Evolutionary conservation across 2,888 invertebrate species (phyloP).

Genomic region (Drosophila dives): DNA sequence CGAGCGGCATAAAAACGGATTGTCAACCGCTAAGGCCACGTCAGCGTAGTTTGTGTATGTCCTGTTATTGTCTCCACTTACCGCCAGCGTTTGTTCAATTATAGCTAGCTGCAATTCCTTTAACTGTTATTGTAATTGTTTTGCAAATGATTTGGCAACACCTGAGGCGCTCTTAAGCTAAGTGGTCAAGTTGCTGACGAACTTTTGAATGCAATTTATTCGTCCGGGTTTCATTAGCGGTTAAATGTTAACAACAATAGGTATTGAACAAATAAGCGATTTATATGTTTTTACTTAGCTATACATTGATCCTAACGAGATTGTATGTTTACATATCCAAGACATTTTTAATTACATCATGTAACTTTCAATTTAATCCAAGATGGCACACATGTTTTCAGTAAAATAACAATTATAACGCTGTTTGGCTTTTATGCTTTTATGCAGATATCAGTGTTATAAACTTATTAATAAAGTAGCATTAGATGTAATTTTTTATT

Average conservation of each 20-base stretch:
- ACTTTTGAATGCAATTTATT: slow-evolving; percentile 9
- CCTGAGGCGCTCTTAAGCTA: neutral
- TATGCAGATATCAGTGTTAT: neutral
- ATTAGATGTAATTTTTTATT: neutral
- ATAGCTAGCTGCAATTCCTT: slow-evolving; percentile 43
- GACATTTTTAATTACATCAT: neutral
- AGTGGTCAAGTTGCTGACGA: neutral
- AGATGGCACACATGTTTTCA: neutral
- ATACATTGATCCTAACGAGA: neutral
- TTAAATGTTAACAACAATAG: slow-evolving; percentile 5
- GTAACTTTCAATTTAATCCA: neutral
- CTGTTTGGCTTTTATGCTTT: neutral
- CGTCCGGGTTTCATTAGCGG: slow-evolving; percentile 2
- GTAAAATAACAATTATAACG: neutral
- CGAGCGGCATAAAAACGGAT: slow-evolving; percentile 19
- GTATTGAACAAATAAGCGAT: neutral
- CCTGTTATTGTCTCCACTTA: slow-evolving; percentile 9
- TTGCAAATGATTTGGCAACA: slow-evolving; percentile 13
- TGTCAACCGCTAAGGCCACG: slow-evolving; percentile 65
- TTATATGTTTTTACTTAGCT: neutral
- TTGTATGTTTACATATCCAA: neutral
- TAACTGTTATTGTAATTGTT: slow-evolving; percentile 28
- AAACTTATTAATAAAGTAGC: neutral
- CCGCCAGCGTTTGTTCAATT: slow-evolving; percentile 12
- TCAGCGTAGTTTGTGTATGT: slow-evolving; percentile 51